Conservation (phyloP, 2,797 vertebrate species). For the Alauda arvensis region DNA sequence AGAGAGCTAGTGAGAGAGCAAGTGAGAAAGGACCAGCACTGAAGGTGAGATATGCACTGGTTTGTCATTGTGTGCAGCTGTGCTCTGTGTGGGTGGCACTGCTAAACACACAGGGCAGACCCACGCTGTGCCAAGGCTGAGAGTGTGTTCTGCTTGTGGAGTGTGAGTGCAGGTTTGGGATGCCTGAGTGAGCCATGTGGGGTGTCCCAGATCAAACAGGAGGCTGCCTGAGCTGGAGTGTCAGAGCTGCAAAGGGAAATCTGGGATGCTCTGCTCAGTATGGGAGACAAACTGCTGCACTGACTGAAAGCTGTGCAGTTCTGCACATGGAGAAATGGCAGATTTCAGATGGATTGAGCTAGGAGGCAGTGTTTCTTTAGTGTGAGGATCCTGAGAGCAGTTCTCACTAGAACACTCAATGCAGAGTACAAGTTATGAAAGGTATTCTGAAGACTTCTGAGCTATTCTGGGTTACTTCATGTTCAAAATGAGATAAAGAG, state of each 20-base stretch:
- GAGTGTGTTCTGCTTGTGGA: not conserved
- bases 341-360: not conserved
- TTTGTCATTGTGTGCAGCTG: not conserved
- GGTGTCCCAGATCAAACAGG: not conserved
- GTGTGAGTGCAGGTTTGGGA: not conserved
- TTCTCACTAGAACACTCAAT: not conserved
- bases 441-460: not conserved
- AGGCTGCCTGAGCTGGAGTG: not conserved
- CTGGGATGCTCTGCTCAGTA: not conserved
- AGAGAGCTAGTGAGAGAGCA: slow-evolving; percentile 92
- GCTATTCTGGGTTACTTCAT: not conserved
- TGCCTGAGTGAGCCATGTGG: too few relatives aligned
- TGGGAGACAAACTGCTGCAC: not conserved
- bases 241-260: not conserved
- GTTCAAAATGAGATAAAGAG: not conserved
- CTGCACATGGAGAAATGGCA: not conserved
- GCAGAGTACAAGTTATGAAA: not conserved
- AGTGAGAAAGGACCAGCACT: slow-evolving; percentile 93
- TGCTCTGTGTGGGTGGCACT: not conserved
- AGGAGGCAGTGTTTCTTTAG: slow-evolving; percentile 54
- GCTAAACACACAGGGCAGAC: not conserved
- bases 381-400: not conserved
- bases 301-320: not conserved
- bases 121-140: fast-evolving
- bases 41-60: slow-evolving; percentile 75